Percentiles rank a stretch among this genome's conserved stretches.
Evolutionary conservation across 2,888 invertebrate genomes (phyloP).

Genomic region (Allacma fusca): DNA sequence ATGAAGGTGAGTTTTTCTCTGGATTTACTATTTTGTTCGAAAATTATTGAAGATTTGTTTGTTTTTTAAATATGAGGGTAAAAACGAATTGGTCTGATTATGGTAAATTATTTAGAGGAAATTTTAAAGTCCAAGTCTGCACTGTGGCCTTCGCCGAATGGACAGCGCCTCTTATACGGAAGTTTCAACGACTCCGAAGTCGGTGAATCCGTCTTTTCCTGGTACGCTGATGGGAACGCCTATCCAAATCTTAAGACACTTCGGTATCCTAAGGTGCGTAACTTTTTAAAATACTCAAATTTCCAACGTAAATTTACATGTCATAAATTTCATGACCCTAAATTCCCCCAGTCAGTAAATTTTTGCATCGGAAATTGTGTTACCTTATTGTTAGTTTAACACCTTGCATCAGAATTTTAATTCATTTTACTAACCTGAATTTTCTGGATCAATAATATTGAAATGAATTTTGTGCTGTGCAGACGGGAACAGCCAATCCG

Average conservation of each 20-base stretch:
- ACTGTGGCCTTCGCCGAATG: conserved; percentile 71
- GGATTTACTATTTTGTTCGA: too few species aligned
- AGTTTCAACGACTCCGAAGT: conserved; percentile 79
- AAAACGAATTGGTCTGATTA: background rate
- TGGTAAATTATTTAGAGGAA: conserved; percentile 23
- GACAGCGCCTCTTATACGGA: conserved; percentile 77
- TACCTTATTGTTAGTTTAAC: too few species aligned
- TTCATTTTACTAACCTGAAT: too few species aligned
- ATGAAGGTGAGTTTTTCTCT: conserved; percentile 78
- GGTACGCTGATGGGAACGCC: conserved; percentile 69
- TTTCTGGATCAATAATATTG: background rate
- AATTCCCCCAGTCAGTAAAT: too few species aligned
- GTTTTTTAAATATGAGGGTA: background rate
- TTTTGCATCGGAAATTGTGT: too few species aligned
- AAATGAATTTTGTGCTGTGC: conserved; percentile 51
- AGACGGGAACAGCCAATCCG: conserved; percentile 81
- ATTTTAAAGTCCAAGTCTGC: conserved; percentile 26
- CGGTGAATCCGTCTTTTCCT: conserved; percentile 75
- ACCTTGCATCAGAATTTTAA: too few species aligned
- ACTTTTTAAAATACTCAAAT: too few species aligned
- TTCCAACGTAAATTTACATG: too few species aligned
- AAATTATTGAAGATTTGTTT: background rate
- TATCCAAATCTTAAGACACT: conserved; percentile 76
- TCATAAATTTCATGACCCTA: too few species aligned
- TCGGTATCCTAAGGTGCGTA: conserved; percentile 81